A percentile compares a stretch with the other conserved stretches of the same genome.
Conservation (phyloP, 1,140 invertebrate species). For the Euglossa dilemma region DNA sequence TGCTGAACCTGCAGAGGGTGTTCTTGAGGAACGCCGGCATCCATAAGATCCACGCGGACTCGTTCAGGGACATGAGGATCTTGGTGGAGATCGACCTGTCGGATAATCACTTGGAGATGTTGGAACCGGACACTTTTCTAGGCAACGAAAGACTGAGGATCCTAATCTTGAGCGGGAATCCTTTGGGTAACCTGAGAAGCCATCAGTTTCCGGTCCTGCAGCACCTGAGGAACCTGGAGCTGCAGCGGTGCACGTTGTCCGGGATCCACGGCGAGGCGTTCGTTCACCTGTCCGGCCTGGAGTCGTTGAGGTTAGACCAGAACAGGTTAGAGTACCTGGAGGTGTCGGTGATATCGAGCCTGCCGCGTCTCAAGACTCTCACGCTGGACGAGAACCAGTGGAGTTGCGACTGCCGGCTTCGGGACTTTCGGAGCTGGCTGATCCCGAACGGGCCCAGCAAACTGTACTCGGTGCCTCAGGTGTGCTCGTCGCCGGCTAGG, state of each 20-base stretch:
- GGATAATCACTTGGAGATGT: constrained; percentile 86
- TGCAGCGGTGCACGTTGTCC: constrained; percentile 89
- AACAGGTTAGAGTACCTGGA: constrained; percentile 87
- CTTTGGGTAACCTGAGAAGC: constrained; percentile 84
- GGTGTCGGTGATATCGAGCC: constrained; percentile 85
- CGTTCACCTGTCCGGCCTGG: constrained; percentile 85
- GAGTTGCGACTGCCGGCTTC: constrained; percentile 93
- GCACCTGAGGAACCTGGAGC: constrained; percentile 87
- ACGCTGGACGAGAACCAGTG: constrained; percentile 93
- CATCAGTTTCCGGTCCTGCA: constrained; percentile 88
- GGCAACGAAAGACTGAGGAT: constrained; percentile 89
- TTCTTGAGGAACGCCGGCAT: constrained; percentile 90
- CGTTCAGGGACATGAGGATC: constrained; percentile 93
- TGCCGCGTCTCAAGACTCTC: constrained; percentile 89
- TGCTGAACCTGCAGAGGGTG: constrained; percentile 92
- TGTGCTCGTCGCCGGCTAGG: constrained; percentile 85
- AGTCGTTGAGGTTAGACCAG: constrained; percentile 87
- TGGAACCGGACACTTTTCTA: constrained; percentile 88
- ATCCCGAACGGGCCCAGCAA: constrained; percentile 84
- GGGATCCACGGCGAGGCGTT: constrained; percentile 89
- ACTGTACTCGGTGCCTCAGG: constrained; percentile 86
- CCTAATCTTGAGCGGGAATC: constrained; percentile 88
- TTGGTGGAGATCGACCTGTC: constrained; percentile 93
- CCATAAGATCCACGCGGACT: constrained; percentile 89
- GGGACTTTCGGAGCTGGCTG: constrained; percentile 92